These are phyloP conservation scores for Ophiodon elongatus DNA, from an alignment of 2,113 vertebrate species.

Conservation along the genomic window DNA sequence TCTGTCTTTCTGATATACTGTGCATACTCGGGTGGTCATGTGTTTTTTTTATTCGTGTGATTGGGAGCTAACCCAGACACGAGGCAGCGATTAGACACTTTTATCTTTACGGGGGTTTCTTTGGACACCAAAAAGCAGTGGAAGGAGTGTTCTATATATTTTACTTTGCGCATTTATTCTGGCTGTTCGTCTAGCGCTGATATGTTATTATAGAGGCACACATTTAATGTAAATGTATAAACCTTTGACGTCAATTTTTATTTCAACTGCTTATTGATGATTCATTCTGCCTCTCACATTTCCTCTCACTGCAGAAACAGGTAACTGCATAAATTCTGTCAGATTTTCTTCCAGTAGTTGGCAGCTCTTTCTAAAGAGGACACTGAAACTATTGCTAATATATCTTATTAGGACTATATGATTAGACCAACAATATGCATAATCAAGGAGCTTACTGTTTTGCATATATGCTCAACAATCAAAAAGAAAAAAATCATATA, in stretches of 20 bases:
- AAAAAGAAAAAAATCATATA: neutral
- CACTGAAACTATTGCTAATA: neutral
- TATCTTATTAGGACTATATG: neutral
- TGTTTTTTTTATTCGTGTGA: slow-evolving; percentile 17
- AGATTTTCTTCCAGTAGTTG: neutral
- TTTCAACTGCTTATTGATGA: slow-evolving; percentile 7
- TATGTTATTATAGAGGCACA: neutral
- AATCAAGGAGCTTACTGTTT: neutral
- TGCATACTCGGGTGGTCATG: slow-evolving; percentile 1
- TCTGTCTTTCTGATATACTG: slow-evolving; percentile 10
- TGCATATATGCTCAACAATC: neutral
- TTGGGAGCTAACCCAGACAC: neutral
- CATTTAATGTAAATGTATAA: slow-evolving; percentile 22
- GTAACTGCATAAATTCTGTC: neutral
- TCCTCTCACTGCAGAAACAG: slow-evolving; percentile 4
- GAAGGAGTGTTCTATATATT: neutral
- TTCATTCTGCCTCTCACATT: slow-evolving; percentile 8
- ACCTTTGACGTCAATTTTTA: neutral
- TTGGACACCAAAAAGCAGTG: slow-evolving; percentile 19
- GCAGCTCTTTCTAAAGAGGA: neutral
- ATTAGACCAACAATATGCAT: neutral
- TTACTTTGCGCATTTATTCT: neutral
- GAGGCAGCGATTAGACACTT: slow-evolving; percentile 17
- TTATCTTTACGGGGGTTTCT: slow-evolving; percentile 8
- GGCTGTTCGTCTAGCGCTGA: slow-evolving; percentile 13